Conservation (phyloP, 1,140 invertebrate genomes). For the Mamestra configurata region DNA sequence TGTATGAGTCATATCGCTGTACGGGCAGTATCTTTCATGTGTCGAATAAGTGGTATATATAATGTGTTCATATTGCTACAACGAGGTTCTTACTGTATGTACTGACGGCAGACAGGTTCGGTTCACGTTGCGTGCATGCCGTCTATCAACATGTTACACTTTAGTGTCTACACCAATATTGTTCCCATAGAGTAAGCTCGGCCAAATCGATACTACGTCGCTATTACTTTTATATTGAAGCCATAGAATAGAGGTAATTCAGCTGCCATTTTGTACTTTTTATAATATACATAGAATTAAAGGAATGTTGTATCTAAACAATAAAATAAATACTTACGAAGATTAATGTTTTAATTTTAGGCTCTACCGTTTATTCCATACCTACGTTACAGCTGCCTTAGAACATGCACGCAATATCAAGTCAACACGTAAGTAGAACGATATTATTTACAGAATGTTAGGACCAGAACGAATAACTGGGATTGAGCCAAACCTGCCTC, state of each 20-base stretch:
- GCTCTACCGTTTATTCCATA: slow-evolving; percentile 67
- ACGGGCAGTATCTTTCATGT: slow-evolving; percentile 70
- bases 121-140: slow-evolving; percentile 67
- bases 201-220: slow-evolving; percentile 70
- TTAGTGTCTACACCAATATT: slow-evolving; percentile 76
- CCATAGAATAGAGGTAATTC: slow-evolving; percentile 58
- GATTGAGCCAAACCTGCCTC: slow-evolving; percentile 69
- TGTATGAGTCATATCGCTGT: slow-evolving; percentile 70
- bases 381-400: slow-evolving; percentile 80
- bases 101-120: slow-evolving; percentile 66
- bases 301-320: slow-evolving; percentile 57
- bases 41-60: slow-evolving; percentile 55
- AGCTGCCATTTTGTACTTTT: slow-evolving; percentile 81
- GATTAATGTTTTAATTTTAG: slow-evolving; percentile 62
- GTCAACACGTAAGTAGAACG: slow-evolving; percentile 22
- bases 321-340: slow-evolving; percentile 64
- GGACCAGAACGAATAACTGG: slow-evolving; percentile 27
- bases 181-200: slow-evolving; percentile 85
- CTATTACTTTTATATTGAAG: slow-evolving; percentile 57
- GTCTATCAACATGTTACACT: slow-evolving; percentile 59
- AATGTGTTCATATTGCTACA: slow-evolving; percentile 35
- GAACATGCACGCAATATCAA: slow-evolving; percentile 69
- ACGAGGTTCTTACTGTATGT: slow-evolving; percentile 50
- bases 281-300: slow-evolving; percentile 54
- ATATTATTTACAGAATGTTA: background rate